Conservation (phyloP, 37 sponge, comb jelly and placozoan genomes). For the Cladorhizidae sp. region DNA sequence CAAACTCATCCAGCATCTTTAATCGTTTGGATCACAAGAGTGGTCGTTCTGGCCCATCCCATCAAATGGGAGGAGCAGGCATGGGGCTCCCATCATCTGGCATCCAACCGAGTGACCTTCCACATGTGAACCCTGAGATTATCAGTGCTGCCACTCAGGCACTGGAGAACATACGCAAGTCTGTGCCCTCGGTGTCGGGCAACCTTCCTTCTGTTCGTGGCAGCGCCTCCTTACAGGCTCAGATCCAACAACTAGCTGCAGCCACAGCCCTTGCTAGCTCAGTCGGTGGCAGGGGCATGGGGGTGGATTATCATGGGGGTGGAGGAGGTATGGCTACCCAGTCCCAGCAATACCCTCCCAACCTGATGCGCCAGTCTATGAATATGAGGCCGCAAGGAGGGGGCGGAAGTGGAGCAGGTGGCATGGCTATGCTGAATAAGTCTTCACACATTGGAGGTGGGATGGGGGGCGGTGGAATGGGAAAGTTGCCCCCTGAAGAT, state of each 20-base stretch:
- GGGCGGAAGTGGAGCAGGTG: not conserved
- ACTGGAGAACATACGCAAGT: conserved; percentile 42
- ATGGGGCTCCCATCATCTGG: not conserved
- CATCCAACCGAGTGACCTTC: not conserved
- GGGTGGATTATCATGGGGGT: not conserved
- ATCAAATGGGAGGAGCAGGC: not conserved
- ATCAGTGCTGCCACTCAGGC: conserved; percentile 44
- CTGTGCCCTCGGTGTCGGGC: not conserved
- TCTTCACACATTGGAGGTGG: not conserved
- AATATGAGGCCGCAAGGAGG: not conserved
- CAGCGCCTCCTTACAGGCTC: not conserved
- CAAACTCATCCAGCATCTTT: not conserved
- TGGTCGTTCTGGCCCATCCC: not conserved
- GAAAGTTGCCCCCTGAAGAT: conserved; percentile 44
- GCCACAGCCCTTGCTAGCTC: not conserved
- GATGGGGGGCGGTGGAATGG: not conserved
- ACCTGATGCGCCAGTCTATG: not conserved
- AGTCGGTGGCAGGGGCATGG: not conserved
- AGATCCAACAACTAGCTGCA: conserved; percentile 22
- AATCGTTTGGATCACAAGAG: not conserved
- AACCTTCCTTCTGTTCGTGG: not conserved
- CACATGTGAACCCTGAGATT: conserved; percentile 8
- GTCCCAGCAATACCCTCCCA: not conserved
- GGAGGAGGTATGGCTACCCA: not conserved
- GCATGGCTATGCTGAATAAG: not conserved